Conservation (phyloP, 2,888 invertebrate species). For the Steromphala cineraria region DNA sequence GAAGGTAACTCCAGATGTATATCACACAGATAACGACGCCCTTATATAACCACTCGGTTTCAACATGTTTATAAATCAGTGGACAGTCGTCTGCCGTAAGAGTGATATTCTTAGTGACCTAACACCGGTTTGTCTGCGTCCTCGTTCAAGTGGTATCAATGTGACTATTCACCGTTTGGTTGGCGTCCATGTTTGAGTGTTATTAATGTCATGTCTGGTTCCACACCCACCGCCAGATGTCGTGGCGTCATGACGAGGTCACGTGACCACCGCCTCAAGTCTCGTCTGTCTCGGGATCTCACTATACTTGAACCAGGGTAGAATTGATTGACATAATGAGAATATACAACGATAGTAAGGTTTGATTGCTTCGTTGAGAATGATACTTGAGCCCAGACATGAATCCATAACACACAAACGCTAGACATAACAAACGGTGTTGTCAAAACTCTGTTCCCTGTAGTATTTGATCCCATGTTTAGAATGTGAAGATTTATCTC, state of each 20-base stretch:
- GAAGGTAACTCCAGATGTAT: too few species aligned
- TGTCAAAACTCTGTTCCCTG: neutral
- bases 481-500: too few species aligned
- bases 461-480: neutral
- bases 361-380: too few species aligned
- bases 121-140: neutral
- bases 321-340: too few species aligned
- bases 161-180: neutral
- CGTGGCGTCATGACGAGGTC: neutral
- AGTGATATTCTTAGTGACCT: neutral
- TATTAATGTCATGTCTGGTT: neutral
- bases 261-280: neutral
- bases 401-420: neutral
- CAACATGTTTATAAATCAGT: too few species aligned
- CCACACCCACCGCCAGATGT: conserved; percentile 1
- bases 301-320: too few species aligned
- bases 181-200: neutral
- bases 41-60: too few species aligned
- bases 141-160: neutral
- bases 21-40: too few species aligned
- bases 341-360: too few species aligned
- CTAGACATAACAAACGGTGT: neutral
- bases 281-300: neutral
- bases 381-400: neutral
- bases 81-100: too few species aligned